Evolutionary conservation across 2,797 vertebrate species (phyloP), one percentile per base, ranked within the genome.

Genomic region (Rachycentron canadum): DNA sequence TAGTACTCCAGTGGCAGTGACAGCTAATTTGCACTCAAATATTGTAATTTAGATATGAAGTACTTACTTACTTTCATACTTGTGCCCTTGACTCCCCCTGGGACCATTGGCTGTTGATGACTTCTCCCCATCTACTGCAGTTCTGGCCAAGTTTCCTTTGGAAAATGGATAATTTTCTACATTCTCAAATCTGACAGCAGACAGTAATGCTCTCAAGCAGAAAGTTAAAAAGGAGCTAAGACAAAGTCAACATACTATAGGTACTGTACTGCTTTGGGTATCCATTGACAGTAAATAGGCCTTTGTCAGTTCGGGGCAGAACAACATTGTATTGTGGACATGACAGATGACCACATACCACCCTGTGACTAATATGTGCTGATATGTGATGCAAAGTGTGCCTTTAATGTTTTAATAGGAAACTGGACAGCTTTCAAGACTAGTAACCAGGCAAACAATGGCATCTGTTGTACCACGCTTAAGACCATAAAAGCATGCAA

Each of bases 21-120:
- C 88, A 90, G 84, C 86, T 87, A 82, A 90, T 93, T 92, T 90
- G 70, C 73, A 78, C 84, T 89, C 79, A 86, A 45, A 86, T 69
- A 79, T 75, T 77, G 32, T 73, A 82, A 90, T 86, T 82, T 79
- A 78, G 74, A 88, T 56, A 71, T 69, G 32, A 84, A 82, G 57
- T 68, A 75, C 78, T 85, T 80, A 43, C 79, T 89, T 74, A 79
- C 65, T 67, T 74, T 73, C 30, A 67, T 59, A 63, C 73, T 55
- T 41, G 55, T 0, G 52, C 72, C 62, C 66, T 69, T 25, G 60
- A 79, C 28, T 82, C 60, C 79, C 82, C 25, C 2, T 41, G 73
- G 70, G 77, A 80, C 75, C 73, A 52, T 69, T 9, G 1, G 62
- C 64, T 69, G 41, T 69, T 73, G 86, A 62, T 30, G 36, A 45